Evolutionary conservation across 2,888 invertebrate species (phyloP).

Genomic region (Agriopis marginaria): DNA sequence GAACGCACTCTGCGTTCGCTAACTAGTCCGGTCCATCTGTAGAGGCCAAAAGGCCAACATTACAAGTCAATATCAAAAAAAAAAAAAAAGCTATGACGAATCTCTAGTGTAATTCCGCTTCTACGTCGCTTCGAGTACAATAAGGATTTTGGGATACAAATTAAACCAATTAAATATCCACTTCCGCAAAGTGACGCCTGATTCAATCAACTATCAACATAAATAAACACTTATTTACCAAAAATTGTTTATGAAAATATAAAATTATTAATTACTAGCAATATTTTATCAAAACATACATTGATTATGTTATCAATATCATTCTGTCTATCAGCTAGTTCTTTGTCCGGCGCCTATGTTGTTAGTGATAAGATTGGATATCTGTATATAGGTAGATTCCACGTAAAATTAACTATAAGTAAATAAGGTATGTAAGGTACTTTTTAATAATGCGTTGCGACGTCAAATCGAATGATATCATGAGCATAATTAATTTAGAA

Average conservation of each 20-base stretch:
- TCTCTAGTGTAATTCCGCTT: too few species aligned
- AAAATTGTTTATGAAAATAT: neutral
- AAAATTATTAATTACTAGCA: neutral
- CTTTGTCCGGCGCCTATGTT: slow-evolving; percentile 21
- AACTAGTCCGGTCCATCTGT: too few species aligned
- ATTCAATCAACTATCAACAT: too few species aligned
- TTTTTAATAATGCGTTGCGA: neutral
- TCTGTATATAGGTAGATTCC: neutral
- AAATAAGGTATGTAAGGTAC: neutral
- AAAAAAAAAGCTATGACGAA: too few species aligned
- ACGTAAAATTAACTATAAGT: slow-evolving; percentile 1
- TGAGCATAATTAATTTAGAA: neutral
- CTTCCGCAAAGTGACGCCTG: too few species aligned
- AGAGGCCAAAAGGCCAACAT: too few species aligned
- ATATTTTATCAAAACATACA: neutral
- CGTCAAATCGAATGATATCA: neutral
- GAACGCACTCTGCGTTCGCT: too few species aligned
- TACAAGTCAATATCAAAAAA: too few species aligned
- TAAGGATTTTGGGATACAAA: too few species aligned
- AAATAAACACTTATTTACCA: too few species aligned
- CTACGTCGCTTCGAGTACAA: too few species aligned
- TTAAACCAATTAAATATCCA: too few species aligned
- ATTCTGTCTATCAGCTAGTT: slow-evolving; percentile 14
- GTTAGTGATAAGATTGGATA: neutral
- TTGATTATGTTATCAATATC: slow-evolving; percentile 7